Conservation (phyloP, 1,140 invertebrate genomes). For the Chlorops oryzae region DNA sequence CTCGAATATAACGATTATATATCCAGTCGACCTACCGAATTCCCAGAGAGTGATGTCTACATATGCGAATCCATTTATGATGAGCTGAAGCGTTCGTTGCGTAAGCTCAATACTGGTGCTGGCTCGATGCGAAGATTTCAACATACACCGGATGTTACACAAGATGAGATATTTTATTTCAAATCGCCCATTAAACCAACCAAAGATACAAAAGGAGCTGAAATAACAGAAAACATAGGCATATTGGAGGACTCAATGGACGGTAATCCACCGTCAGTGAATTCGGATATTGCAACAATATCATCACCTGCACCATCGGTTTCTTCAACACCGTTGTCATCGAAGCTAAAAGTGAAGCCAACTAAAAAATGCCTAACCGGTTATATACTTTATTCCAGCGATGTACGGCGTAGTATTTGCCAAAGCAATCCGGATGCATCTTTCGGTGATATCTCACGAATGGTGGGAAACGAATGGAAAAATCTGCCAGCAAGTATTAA, state of each 20-base stretch:
- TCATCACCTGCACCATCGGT: constrained; percentile 49
- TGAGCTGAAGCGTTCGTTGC: constrained; percentile 74
- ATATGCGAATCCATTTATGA: constrained; percentile 92
- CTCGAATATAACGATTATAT: constrained; percentile 88
- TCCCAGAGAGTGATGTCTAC: constrained; percentile 85
- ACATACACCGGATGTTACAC: constrained; percentile 73
- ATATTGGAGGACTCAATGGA: constrained; percentile 65
- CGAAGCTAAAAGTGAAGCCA: constrained; percentile 42
- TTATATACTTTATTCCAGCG: constrained; percentile 97
- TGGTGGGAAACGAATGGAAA: constrained; percentile 97
- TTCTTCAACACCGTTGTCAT: constrained; percentile 54
- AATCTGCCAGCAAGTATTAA: constrained; percentile 81
- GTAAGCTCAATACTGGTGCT: constrained; percentile 62
- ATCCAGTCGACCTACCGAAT: constrained; percentile 89
- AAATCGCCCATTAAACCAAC: constrained; percentile 66
- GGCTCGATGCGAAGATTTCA: constrained; percentile 78
- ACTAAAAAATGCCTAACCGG: constrained; percentile 86
- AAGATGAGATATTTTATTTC: constrained; percentile 92
- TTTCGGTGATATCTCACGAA: constrained; percentile 96
- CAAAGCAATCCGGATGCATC: constrained; percentile 88
- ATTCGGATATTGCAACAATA: constrained; percentile 57
- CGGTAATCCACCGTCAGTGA: constrained; percentile 66
- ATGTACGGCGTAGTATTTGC: constrained; percentile 75
- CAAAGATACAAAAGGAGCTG: constrained; percentile 34
- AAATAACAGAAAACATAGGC: constrained; percentile 54